Conservation (phyloP, 2,113 vertebrate species). For the Fregetta grallaria region DNA sequence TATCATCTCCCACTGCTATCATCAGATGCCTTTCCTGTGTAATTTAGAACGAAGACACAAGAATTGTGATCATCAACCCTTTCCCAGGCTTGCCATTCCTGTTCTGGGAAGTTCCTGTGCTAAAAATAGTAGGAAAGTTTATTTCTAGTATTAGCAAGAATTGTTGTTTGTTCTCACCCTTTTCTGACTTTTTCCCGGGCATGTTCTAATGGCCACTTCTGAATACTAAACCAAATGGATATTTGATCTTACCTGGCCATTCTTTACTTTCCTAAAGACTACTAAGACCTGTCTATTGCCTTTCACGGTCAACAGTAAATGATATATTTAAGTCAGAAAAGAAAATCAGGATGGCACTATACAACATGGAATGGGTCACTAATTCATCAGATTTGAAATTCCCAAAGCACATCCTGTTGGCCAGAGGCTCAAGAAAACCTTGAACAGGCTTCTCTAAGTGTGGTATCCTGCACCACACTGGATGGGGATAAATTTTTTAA, state of each 20-base stretch:
- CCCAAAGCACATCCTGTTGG: background rate
- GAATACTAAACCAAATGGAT: background rate
- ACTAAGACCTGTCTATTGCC: background rate
- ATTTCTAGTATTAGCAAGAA: background rate
- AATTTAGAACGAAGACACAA: background rate
- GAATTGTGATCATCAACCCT: rapidly evolving
- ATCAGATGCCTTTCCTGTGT: background rate
- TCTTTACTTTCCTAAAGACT: background rate
- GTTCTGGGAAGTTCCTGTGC: background rate
- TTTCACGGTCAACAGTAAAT: background rate
- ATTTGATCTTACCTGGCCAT: background rate
- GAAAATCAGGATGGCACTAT: background rate
- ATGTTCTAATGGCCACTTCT: background rate
- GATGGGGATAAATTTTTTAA: background rate
- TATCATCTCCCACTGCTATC: background rate
- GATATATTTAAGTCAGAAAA: background rate
- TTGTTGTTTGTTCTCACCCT: background rate
- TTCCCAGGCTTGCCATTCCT: background rate
- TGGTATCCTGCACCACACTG: background rate
- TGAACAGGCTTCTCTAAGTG: background rate
- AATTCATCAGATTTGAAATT: background rate
- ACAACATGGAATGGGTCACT: background rate
- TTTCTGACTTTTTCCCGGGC: background rate
- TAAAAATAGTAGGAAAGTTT: background rate
- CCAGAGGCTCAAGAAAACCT: background rate